Percentiles rank a stretch among this genome's conserved stretches.
Evolutionary conservation across 2,113 vertebrate species (phyloP).

Genomic region (Pipra filicauda): DNA sequence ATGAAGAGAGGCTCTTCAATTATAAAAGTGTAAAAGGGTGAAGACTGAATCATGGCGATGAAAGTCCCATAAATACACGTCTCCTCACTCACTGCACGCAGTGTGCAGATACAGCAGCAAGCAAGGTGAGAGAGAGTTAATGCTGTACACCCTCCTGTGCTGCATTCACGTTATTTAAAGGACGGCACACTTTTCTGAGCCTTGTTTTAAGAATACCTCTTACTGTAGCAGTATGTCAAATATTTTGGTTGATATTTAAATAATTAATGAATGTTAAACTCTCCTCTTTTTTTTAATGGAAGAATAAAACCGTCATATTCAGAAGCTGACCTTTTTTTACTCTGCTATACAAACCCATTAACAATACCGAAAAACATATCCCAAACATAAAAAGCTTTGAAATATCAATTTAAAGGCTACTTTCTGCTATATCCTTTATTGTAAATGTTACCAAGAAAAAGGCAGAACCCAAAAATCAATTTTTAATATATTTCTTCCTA

Average conservation of each 20-base stretch:
- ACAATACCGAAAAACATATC: slow-evolving; percentile 72
- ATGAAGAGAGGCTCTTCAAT: slow-evolving; percentile 56
- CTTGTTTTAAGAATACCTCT: slow-evolving; percentile 26
- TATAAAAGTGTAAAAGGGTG: slow-evolving; percentile 44
- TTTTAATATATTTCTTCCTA: slow-evolving; percentile 84
- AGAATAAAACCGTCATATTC: slow-evolving; percentile 72
- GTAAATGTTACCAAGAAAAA: slow-evolving; percentile 79
- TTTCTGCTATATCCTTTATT: slow-evolving; percentile 74
- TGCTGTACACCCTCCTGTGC: background rate
- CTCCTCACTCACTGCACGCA: background rate
- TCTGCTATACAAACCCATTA: slow-evolving; percentile 71
- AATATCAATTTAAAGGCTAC: slow-evolving; percentile 76
- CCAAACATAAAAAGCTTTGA: slow-evolving; percentile 71
- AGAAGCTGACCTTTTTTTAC: slow-evolving; percentile 75
- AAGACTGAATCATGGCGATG: background rate
- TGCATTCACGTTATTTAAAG: background rate
- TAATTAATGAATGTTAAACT: slow-evolving; percentile 64
- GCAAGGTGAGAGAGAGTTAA: background rate
- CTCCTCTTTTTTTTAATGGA: slow-evolving; percentile 44
- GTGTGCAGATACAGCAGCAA: background rate
- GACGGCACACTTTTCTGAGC: background rate
- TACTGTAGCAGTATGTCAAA: slow-evolving; percentile 12
- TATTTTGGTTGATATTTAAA: slow-evolving; percentile 62
- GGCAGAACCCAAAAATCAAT: slow-evolving; percentile 78
- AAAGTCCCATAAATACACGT: background rate